These are phyloP conservation scores for Oscheius sp. DNA, from an alignment of 1,140 invertebrate species.

Conservation along the genomic window DNA sequence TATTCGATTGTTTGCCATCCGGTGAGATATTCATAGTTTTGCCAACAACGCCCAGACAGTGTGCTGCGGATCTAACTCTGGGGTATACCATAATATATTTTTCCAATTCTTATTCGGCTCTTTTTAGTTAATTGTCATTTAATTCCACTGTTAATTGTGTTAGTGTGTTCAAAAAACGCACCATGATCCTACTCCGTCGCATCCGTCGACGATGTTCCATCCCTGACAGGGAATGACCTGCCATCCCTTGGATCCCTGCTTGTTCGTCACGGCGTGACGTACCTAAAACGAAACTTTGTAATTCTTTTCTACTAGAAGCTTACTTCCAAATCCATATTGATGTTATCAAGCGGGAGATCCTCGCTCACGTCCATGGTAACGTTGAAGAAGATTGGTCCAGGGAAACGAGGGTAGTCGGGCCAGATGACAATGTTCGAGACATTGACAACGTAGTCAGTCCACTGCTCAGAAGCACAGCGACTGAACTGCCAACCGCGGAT, in stretches of 20 bases:
- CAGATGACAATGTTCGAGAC: constrained; percentile 61
- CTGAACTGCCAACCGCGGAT: constrained; percentile 60
- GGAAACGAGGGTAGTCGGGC: constrained; percentile 61
- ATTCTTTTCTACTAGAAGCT: background rate
- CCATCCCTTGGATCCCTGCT: constrained; percentile 58
- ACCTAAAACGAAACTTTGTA: constrained; percentile 26
- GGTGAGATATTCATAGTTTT: too few relatives aligned
- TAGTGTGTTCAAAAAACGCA: constrained; percentile 1
- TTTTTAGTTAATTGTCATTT: background rate
- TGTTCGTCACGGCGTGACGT: constrained; percentile 60
- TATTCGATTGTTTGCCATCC: too few relatives aligned
- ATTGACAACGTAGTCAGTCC: constrained; percentile 60
- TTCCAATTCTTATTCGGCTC: too few relatives aligned
- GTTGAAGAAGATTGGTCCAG: constrained; percentile 61
- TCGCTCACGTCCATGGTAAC: constrained; percentile 60
- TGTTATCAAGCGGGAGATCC: constrained; percentile 58
- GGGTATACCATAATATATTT: too few relatives aligned
- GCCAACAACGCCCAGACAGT: too few relatives aligned
- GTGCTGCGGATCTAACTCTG: too few relatives aligned
- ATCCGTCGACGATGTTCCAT: constrained; percentile 61
- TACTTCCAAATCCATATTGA: constrained; percentile 60
- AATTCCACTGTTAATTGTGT: background rate
- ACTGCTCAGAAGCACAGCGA: constrained; percentile 60
- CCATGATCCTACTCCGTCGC: constrained; percentile 60
- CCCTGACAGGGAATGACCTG: constrained; percentile 61